Base-by-base conservation (phyloP, 1,140 invertebrate species). In the Atopsyche davidsoni region DNA sequence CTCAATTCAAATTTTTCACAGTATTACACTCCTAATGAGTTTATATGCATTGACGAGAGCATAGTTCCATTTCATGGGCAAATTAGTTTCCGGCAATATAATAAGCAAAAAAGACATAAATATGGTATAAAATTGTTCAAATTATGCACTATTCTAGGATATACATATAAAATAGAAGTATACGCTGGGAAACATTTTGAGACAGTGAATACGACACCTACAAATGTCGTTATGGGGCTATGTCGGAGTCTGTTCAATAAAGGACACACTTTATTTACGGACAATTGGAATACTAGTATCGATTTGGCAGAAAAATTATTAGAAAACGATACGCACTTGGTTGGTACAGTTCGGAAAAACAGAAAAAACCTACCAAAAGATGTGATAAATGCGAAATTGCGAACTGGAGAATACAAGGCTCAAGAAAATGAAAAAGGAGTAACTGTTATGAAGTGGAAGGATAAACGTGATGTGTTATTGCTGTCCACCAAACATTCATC, bases 331-430 rank as follows among this genome's bases (percentile, higher is more conserved):
- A 76, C 67, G 2, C 65, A 76, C 66, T 59, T 68, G n/a, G 56
- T 68, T 51, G 69, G 72, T 44, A 76, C 69, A 51, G 36, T 76
- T 43, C 51, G 63, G 39, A 55, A 57, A 47, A 68, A 69, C 51
- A 51, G 64, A 41, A 66, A 64, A 57, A 56, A 57, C 41, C 57
- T 64, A 23, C 64, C 66, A n/a, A 60, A 62, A 51, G 60, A 62
- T 32, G 59, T 71, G 4, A 56, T 65, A 45, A 46, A 55, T 31
- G 51, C 54, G 23, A 71, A 66, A 53, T 60, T 73, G 46, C 65
- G 67, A 57, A 59, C 50, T 57, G 63, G 65, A 14, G 62, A 72
- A 51, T 55, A 50, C 41, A 46, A 54, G 24, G 60, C 61, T 16
- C 55, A 53, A 53, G 55, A 70, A 62, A 64, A 63, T 64, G 48